Conservation (phyloP, 2,113 vertebrate species). For the Mustelus asterias region DNA sequence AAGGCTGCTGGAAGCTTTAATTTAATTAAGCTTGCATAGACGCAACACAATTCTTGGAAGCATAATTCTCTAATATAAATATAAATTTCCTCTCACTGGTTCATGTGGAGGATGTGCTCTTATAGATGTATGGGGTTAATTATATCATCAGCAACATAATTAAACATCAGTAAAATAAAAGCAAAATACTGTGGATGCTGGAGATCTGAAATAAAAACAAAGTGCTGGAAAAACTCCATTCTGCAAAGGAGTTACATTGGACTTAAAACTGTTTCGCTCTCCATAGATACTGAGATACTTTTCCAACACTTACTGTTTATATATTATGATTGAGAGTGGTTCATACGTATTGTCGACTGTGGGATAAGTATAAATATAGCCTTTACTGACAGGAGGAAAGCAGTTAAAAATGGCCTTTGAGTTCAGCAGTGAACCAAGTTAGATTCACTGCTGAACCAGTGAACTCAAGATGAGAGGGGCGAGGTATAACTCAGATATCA, state of each 20-base stretch:
- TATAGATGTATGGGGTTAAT: background rate
- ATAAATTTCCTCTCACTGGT: background rate
- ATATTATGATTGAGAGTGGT: background rate
- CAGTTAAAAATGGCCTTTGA: background rate
- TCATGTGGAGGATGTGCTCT: background rate
- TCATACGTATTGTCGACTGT: background rate
- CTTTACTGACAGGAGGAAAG: background rate
- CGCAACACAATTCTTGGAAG: background rate
- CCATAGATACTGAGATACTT: too few species aligned
- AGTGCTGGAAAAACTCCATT: too few species aligned
- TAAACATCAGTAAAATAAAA: background rate
- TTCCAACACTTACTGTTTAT: too few species aligned
- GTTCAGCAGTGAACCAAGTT: background rate
- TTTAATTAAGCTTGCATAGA: background rate
- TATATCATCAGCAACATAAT: background rate
- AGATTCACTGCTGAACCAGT: too few species aligned
- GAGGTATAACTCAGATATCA: too few species aligned
- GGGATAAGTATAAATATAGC: background rate
- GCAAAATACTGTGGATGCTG: too few species aligned
- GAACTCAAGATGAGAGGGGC: too few species aligned
- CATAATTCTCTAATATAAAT: background rate
- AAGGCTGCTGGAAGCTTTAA: background rate
- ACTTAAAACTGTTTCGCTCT: too few species aligned
- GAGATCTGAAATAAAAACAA: too few species aligned
- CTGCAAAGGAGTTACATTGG: too few species aligned